These are phyloP conservation scores for Gallinago paraguaiae DNA, from an alignment of 2,113 vertebrate genomes.

Conservation along the genomic window DNA sequence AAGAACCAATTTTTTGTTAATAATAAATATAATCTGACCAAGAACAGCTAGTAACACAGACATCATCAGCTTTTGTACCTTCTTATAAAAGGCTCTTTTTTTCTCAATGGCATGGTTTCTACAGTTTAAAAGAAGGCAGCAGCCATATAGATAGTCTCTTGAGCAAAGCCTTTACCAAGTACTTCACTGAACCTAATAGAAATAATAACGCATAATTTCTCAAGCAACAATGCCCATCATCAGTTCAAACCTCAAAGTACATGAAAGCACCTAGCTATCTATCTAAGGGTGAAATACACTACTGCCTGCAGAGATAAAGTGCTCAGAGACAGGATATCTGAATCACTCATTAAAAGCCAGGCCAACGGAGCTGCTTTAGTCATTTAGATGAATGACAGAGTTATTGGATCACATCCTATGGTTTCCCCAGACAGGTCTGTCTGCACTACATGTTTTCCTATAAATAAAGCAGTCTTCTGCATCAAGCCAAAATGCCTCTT, in stretches of 20 bases:
- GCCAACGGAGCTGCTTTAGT: neutral
- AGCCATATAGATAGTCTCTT: neutral
- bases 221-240: neutral
- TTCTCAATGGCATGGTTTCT: neutral
- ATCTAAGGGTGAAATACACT: neutral
- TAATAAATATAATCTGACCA: neutral
- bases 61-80: neutral
- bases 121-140: neutral
- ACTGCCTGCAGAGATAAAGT: neutral
- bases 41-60: neutral
- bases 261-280: neutral
- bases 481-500: neutral
- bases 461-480: neutral
- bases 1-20: neutral
- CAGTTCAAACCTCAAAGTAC: neutral
- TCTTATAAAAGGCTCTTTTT: neutral
- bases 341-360: neutral
- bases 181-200: neutral
- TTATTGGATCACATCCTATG: neutral
- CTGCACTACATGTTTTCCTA: neutral
- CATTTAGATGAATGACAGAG: neutral
- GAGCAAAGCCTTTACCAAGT: neutral
- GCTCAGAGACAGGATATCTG: neutral
- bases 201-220: neutral
- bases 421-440: neutral